Evolutionary conservation across 2,797 vertebrate species (phyloP), one percentile per base, ranked within the genome.

Genomic region (Graptemys geographica): DNA sequence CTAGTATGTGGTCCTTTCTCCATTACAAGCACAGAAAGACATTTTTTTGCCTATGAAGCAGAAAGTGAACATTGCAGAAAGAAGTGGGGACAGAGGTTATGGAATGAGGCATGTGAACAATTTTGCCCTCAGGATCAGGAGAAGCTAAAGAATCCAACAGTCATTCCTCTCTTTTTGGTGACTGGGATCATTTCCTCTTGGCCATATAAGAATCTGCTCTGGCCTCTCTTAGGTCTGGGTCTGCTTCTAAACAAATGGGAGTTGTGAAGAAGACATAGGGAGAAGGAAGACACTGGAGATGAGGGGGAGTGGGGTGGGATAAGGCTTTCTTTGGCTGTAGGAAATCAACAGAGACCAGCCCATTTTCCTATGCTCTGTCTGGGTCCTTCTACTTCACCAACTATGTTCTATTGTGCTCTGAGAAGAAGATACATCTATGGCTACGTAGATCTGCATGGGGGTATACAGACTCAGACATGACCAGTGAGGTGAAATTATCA

Each of bases 161-260:
- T 65, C 76, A 49, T 53, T 86, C 59, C 27, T 82, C 25, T 59
- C 31, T 69, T 69, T 69, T 69, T 69, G 65, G 65, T 87, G 37
- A 33, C 6, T 7, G 65, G 72, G 16, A 21, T 9, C 0, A 0
- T 11, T 3, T n/a, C 49, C 33, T 52, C 19, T 86, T 95, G n/a
- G 56, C 76, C 7, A 1, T 23, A 0, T 56, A 28, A 83, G 8
- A 23, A 57, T 33, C 7, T 76, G 25, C 4, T 1, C n/a, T 65
- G 28, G 13, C 13, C 65, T 86, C 69, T 83, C 69, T 59, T 93
- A 78, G 28, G 18, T 74, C n/a, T 41, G 15, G 49, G 33, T 53
- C 52, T 88, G 9, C 1, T 69, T 9, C 27, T 85, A 65, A 65
- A 5, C 16, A 49, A 31, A 62, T 12, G 3, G 80, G 59, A 55